Base-by-base conservation (phyloP, 2,888 invertebrate genomes). In the Abrostola tripartita region DNA sequence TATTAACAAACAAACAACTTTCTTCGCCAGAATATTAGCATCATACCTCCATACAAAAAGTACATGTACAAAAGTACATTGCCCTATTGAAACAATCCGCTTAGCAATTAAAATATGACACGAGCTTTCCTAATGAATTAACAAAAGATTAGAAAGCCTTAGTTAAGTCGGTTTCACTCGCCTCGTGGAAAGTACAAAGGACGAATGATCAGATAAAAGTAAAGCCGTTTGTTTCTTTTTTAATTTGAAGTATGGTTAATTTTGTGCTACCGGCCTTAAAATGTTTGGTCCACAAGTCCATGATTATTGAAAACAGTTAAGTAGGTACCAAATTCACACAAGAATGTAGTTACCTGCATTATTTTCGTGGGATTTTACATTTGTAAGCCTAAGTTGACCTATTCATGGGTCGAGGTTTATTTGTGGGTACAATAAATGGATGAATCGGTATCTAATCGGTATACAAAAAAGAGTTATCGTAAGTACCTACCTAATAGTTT, bases 61-160 rank as follows among this genome's bases (percentile, higher is more conserved):
- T 47, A 62, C 47, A 11, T 44, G 10, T 44, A 52, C 38, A 24
- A 36, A 35, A 8, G 47, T 44, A 52, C 44, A 55, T 55, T 51
- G 50, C 50, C 41, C 64, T 52, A 76, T 65, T 41, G 37, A 58
- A 76, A 69, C 78, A 71, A 67, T 71, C 82, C 70, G 67, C 75
- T 88, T 89, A 85, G 86, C 90, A 90, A 90, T 90, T 90, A 86
- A 87, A 85, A 90, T 87, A 74, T 72, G 81, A 81, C 68, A 71
- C 66, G 68, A 81, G 79, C 85, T 86, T 87, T 86, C 83, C 86
- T 88, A 89, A 88, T 87, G 90, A 88, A 90, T 90, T 89, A 88
- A 91, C 90, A 87, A 88, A 88, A 85, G 85, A 85, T 84, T 89
- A 88, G 91, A 91, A 90, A 91, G 89, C 82, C 71, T 81, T 71